Evolutionary conservation across 2,888 invertebrate species (phyloP).

Genomic region (Pyrgus malvae): DNA sequence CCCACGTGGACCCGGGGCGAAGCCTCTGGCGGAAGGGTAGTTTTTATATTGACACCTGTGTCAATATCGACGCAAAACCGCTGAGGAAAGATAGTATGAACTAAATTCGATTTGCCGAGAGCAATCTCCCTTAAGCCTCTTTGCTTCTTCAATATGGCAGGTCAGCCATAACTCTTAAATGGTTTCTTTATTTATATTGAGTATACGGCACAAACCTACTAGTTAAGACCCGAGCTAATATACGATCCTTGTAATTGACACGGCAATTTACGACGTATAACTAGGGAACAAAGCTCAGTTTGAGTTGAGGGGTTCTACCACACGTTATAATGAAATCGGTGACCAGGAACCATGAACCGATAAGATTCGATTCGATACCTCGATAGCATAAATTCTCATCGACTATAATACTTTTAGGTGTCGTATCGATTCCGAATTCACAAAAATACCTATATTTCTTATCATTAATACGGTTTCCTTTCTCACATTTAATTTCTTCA

Average conservation of each 20-base stretch:
- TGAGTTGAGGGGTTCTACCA: neutral
- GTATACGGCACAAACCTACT: neutral
- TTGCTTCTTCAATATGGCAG: neutral
- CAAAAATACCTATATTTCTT: too few species aligned
- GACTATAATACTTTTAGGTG: too few species aligned
- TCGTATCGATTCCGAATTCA: too few species aligned
- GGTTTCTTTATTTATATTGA: slow-evolving; percentile 10
- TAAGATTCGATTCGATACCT: too few species aligned
- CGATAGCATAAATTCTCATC: too few species aligned
- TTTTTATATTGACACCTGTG: too few species aligned
- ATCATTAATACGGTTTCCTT: too few species aligned
- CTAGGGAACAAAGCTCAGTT: slow-evolving; percentile 1
- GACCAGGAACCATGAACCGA: too few species aligned
- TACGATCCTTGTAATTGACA: slow-evolving; percentile 20
- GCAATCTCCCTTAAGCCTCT: slow-evolving; percentile 1
- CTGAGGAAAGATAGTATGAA: neutral
- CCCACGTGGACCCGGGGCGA: too few species aligned
- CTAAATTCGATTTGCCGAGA: neutral
- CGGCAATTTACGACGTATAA: slow-evolving; percentile 10
- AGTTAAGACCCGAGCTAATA: slow-evolving; percentile 9
- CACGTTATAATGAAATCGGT: neutral
- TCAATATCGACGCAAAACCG: too few species aligned
- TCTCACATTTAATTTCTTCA: too few species aligned
- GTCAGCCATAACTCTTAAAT: neutral
- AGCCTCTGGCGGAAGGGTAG: too few species aligned